These are phyloP conservation scores for Ginglymostoma cirratum DNA, from an alignment of 2,113 vertebrate genomes.

Conservation along the genomic window DNA sequence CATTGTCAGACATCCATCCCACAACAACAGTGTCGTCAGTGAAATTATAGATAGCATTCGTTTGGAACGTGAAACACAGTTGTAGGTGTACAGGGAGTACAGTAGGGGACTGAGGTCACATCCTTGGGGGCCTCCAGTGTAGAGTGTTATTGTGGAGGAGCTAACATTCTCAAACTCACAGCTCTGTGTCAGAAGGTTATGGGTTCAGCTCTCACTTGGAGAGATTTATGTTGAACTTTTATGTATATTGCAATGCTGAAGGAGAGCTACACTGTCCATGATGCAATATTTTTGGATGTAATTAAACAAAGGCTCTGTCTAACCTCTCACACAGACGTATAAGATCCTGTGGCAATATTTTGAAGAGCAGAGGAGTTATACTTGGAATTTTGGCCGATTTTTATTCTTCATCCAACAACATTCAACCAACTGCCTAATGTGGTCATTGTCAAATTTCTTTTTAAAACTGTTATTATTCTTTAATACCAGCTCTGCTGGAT, in stretches of 20 bases:
- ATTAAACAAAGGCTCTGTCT: background rate
- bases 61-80: too few relatives aligned
- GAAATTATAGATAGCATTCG: too few relatives aligned
- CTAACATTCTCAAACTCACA: background rate
- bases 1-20: too few relatives aligned
- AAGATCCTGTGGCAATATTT: background rate
- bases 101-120: too few relatives aligned
- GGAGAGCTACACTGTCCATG: background rate
- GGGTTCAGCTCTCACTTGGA: background rate
- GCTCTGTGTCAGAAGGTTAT: background rate
- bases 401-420: background rate
- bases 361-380: too few relatives aligned
- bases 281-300: background rate
- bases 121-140: too few relatives aligned
- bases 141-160: too few relatives aligned
- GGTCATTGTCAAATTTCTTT: background rate
- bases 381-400: background rate
- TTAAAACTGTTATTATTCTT: too few relatives aligned
- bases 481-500: too few relatives aligned
- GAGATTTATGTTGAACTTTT: background rate
- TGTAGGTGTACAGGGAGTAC: too few relatives aligned
- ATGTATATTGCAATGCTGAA: background rate
- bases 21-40: too few relatives aligned
- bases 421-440: background rate
- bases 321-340: too few relatives aligned